Percentiles rank a stretch among this genome's conserved stretches.
Conservation (phyloP, 2,797 vertebrate species). For the Mormyrus hasselquistii region DNA sequence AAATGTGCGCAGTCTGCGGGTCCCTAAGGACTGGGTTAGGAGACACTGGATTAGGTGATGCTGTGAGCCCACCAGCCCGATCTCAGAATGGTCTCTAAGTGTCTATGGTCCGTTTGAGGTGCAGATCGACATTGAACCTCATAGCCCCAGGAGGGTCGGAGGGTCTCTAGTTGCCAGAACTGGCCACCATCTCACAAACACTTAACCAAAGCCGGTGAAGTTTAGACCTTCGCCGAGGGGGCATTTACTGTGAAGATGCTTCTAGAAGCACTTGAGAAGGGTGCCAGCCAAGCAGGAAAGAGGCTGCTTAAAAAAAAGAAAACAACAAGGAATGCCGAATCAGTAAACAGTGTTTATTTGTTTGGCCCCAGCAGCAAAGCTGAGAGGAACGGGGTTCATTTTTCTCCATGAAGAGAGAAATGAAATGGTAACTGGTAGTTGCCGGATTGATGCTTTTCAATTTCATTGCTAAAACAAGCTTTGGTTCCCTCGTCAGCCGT, state of each 20-base stretch:
- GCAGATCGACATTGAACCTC: slow-evolving; percentile 33
- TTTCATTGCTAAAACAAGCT: slow-evolving; percentile 1
- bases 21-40: not conserved
- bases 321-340: not conserved
- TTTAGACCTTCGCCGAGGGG: slow-evolving; percentile 34
- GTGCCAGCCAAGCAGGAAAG: slow-evolving; percentile 6
- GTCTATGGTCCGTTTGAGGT: not conserved
- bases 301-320: slow-evolving; percentile 2
- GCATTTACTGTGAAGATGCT: slow-evolving; percentile 28
- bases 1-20: not conserved
- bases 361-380: slow-evolving; percentile 4
- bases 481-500: not conserved
- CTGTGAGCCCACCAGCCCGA: not conserved
- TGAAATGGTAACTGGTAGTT: not conserved
- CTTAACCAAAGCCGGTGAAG: slow-evolving; percentile 24
- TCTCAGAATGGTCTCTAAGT: not conserved
- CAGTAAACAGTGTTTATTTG: slow-evolving; percentile 17
- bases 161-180: slow-evolving; percentile 12
- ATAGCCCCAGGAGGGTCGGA: slow-evolving; percentile 2
- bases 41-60: not conserved
- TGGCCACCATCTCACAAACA: slow-evolving; percentile 27
- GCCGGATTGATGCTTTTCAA: not conserved
- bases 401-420: not conserved
- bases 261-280: slow-evolving; percentile 4
- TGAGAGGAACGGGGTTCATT: slow-evolving; percentile 19